Evolutionary conservation across 2,113 vertebrate genomes (phyloP).

Genomic region (Orycteropus afer): DNA sequence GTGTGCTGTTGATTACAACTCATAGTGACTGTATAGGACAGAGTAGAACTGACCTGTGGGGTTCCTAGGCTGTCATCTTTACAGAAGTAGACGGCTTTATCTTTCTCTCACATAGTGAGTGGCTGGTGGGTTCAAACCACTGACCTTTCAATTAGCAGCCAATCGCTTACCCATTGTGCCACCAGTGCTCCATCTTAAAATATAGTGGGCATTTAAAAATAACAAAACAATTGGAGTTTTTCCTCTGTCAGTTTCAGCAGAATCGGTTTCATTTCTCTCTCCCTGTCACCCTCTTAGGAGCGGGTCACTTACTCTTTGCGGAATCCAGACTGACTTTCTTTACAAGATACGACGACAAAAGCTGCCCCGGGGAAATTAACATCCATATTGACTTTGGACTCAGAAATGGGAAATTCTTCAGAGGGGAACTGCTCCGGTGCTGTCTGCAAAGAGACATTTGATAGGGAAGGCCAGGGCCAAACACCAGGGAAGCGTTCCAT

Average conservation of each 20-base stretch:
- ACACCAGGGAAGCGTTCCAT: not conserved
- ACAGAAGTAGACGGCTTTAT: not conserved
- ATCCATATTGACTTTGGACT: constrained; percentile 98
- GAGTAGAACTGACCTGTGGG: not conserved
- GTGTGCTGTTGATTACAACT: not conserved
- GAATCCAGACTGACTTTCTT: constrained; percentile 96
- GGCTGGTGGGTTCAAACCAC: not conserved
- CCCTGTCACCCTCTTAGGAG: not conserved
- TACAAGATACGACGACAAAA: constrained; percentile 96
- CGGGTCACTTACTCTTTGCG: constrained; percentile 94
- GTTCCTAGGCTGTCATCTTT: not conserved
- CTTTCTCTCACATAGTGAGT: not conserved
- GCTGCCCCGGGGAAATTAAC: constrained; percentile 98
- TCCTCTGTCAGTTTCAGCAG: not conserved
- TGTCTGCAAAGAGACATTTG: constrained; percentile 85
- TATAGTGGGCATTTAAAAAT: not conserved
- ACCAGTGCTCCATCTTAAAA: not conserved
- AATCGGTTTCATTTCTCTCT: not conserved
- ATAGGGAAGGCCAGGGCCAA: not conserved
- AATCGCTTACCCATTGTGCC: not conserved
- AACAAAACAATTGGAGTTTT: not conserved
- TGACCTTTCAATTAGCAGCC: not conserved
- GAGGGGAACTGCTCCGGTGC: constrained; percentile 97
- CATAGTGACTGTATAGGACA: not conserved
- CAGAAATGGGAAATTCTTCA: constrained; percentile 95